These are phyloP conservation scores for Acarapis woodi DNA, from an alignment of 1,140 invertebrate species.

Conservation along the genomic window DNA sequence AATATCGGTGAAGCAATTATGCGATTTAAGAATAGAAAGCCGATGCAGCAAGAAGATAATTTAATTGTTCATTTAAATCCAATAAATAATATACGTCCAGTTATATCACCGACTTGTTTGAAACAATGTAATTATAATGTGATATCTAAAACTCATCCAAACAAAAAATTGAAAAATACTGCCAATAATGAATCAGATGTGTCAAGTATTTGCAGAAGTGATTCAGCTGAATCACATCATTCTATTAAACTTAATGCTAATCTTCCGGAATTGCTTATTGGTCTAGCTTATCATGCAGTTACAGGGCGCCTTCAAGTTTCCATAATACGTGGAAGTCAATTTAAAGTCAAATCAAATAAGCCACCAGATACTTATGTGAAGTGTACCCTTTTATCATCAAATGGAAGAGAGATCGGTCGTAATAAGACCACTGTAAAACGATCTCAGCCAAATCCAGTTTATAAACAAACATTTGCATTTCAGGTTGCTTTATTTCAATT, in stretches of 20 bases:
- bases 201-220: conserved; percentile 51
- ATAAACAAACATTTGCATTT: conserved; percentile 85
- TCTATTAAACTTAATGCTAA: conserved; percentile 65
- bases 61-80: background rate
- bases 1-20: background rate
- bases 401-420: conserved; percentile 63
- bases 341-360: conserved; percentile 28
- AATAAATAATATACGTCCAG: background rate
- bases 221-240: conserved; percentile 68
- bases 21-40: background rate
- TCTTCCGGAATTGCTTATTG: conserved; percentile 57
- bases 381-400: conserved; percentile 56
- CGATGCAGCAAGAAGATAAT: conserved; percentile 32
- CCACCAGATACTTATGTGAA: conserved; percentile 63
- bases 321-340: conserved; percentile 40
- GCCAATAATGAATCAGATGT: conserved; percentile 20
- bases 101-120: background rate
- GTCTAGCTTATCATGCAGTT: conserved; percentile 65
- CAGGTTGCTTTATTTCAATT: conserved; percentile 51
- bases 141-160: background rate
- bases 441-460: conserved; percentile 71
- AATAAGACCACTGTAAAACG: conserved; percentile 64
- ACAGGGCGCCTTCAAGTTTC: conserved; percentile 62
- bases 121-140: background rate
- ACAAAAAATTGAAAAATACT: conserved; percentile 13